Percentiles rank a stretch among this genome's conserved stretches.
Evolutionary conservation across 2,888 invertebrate species (phyloP).

Genomic region (Phengaris alcon): DNA sequence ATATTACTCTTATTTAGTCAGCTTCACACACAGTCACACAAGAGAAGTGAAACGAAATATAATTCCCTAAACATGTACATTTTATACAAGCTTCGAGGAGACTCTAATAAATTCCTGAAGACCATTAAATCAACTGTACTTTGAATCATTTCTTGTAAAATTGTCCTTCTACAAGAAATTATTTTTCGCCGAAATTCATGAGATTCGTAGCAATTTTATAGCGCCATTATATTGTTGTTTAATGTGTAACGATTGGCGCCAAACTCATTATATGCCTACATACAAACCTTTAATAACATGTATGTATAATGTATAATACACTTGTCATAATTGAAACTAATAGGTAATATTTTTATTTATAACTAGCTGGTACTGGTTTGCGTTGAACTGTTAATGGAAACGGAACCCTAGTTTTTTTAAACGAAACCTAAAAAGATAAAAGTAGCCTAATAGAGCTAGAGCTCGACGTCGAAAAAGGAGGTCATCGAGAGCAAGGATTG

Average conservation of each 20-base stretch:
- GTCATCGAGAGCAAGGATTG: too few relatives aligned
- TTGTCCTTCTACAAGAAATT: constrained; percentile 4
- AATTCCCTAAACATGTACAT: not conserved
- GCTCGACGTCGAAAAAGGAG: too few relatives aligned
- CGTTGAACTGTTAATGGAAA: too few relatives aligned
- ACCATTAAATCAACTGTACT: constrained; percentile 7
- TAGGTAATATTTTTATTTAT: not conserved
- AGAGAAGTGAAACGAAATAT: not conserved
- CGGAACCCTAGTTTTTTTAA: too few relatives aligned
- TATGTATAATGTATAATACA: not conserved
- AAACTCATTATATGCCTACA: not conserved
- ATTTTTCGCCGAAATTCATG: not conserved
- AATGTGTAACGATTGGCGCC: not conserved
- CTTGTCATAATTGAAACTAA: not conserved
- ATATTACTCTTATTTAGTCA: too few relatives aligned
- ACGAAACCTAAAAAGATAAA: too few relatives aligned
- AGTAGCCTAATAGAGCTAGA: too few relatives aligned
- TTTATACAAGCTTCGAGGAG: not conserved
- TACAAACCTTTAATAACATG: not conserved
- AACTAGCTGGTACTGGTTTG: too few relatives aligned
- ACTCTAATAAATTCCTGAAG: not conserved
- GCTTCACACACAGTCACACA: too few relatives aligned
- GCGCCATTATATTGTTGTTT: not conserved
- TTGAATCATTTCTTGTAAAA: constrained; percentile 12
- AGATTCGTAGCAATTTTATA: not conserved